Evolutionary conservation across 2,113 vertebrate species (phyloP).

Genomic region (Brachyhypopomus occidentalis): DNA sequence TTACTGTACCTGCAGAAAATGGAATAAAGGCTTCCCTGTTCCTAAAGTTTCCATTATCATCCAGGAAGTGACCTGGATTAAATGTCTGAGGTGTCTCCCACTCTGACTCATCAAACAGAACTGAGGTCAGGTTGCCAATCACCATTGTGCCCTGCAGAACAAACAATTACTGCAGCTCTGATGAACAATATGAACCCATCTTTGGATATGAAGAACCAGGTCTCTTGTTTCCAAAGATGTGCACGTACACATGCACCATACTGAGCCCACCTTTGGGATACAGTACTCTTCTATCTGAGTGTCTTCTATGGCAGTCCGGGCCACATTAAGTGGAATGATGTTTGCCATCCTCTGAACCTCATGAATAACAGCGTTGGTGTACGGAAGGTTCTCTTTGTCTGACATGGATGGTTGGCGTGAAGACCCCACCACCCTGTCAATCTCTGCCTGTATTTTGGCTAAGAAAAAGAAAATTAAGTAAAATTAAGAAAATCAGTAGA

Average conservation of each 20-base stretch:
- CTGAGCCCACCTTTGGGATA: constrained; percentile 72
- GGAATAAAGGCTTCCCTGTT: constrained; percentile 82
- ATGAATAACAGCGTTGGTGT: constrained; percentile 79
- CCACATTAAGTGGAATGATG: constrained; percentile 69
- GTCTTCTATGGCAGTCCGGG: constrained; percentile 57
- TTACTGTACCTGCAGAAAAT: constrained; percentile 78
- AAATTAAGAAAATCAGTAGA: too few relatives aligned
- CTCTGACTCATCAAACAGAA: constrained; percentile 75
- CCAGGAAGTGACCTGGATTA: constrained; percentile 86
- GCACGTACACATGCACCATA: neutral
- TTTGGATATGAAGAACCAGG: neutral
- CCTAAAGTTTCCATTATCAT: constrained; percentile 78
- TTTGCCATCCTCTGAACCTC: constrained; percentile 79
- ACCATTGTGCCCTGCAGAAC: constrained; percentile 73
- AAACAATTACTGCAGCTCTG: neutral
- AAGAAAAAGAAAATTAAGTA: neutral
- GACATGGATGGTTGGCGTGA: constrained; percentile 58
- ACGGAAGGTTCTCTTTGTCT: constrained; percentile 75
- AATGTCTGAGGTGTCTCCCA: constrained; percentile 83
- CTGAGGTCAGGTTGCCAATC: constrained; percentile 72
- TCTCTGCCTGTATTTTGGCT: constrained; percentile 72
- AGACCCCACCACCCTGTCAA: constrained; percentile 65
- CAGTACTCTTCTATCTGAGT: constrained; percentile 64
- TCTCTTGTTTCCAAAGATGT: neutral
- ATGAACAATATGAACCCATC: neutral